Evolutionary conservation across 2,888 invertebrate genomes (phyloP), one percentile per base, ranked within the genome.

Genomic region (Alloplasta piceator): DNA sequence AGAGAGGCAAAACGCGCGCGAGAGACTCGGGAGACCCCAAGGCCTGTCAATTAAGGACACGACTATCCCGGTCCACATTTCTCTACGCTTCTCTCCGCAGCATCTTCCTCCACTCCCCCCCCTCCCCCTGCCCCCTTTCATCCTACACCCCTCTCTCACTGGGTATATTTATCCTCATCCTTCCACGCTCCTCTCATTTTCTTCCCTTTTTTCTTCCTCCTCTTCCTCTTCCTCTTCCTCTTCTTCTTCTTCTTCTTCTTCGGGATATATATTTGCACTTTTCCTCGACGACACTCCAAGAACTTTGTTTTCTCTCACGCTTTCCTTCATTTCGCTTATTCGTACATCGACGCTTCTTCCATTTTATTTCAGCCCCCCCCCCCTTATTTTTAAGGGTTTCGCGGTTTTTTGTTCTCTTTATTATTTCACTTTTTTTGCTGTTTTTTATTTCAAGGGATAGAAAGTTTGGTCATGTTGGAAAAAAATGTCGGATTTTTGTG

Each of bases 1-100:
- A 41, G 78, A 76, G 79, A 80, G 68, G 87, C 88, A 90, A 88
- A 60, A 74, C 74, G 81, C 68, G 80, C 72, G 80, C 72, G 58
- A 61, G 74, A 71, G 66, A 60, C 73, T 43, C 38, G 83, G 82
- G 84, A 82, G 85, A 88, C 87, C 89, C 87, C 84, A 83, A 82
- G 85, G 90, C 91, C 92, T 92, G 92, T 92, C 92, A 92, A 92
- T 92, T 92, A 92, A 92, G 91, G 88, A 91, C 91, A 90, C 91
- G 89, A 90, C 91, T 90, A 89, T 90, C 89, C 90, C 90, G 90
- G 89, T 89, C 90, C 89, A 90, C 91, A 91, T 91, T 91, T 92
- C 91, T 91, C 89, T 88, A 83, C 86, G 84, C 85, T 82, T 78
- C 76, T 83, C 83, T 85, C 84, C 86, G 60, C 66, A 61, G 70